Evolutionary conservation across 2,113 vertebrate species (phyloP).

Genomic region (Saguinus imperator): DNA sequence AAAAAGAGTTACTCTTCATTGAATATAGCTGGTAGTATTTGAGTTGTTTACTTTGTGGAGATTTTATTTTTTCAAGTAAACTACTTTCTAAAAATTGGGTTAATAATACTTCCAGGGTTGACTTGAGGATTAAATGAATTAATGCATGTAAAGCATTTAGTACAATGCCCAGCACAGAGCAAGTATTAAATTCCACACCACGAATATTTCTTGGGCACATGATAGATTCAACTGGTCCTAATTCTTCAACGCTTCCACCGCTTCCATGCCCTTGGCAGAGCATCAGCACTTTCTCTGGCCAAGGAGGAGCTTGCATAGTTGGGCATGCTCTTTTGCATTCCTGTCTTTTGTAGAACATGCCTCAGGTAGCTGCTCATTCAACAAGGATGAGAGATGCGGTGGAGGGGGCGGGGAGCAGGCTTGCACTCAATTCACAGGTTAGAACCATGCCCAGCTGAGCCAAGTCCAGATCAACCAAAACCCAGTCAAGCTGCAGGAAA

Average conservation of each 20-base stretch:
- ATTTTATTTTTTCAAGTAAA: constrained; percentile 50
- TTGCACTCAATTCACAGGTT: background rate
- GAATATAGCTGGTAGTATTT: background rate
- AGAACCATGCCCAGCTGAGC: background rate
- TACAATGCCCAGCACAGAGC: background rate
- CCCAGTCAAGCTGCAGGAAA: background rate
- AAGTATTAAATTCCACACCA: background rate
- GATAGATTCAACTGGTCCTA: background rate
- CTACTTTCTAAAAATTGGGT: background rate
- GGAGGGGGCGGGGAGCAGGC: background rate
- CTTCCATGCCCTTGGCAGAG: background rate
- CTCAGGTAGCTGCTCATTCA: background rate
- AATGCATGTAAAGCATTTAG: background rate
- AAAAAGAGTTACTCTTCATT: background rate
- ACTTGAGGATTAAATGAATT: constrained; percentile 22
- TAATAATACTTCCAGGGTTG: background rate
- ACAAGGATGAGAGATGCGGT: background rate
- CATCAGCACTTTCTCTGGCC: background rate
- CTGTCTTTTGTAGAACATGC: constrained; percentile 24
- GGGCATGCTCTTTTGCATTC: background rate
- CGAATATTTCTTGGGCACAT: background rate
- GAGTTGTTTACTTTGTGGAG: constrained; percentile 38
- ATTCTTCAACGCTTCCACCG: background rate
- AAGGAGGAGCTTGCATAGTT: background rate
- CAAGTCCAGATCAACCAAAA: background rate